Percentiles rank a stretch among this genome's conserved stretches.
Evolutionary conservation across 2,113 vertebrate genomes (phyloP).

Genomic region (Cromileptes altivelis): DNA sequence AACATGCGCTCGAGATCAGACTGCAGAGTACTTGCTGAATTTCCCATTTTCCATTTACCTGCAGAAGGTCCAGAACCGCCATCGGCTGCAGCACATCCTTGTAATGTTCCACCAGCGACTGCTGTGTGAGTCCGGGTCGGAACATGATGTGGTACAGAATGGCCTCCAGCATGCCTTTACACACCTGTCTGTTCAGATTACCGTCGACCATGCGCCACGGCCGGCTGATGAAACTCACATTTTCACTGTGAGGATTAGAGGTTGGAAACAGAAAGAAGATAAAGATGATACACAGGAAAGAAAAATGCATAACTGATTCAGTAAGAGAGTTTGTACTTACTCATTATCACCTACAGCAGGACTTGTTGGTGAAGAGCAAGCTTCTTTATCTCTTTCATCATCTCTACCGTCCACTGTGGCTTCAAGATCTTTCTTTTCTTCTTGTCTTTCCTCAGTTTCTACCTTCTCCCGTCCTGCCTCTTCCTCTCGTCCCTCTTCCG

Average conservation of each 20-base stretch:
- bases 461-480: not conserved
- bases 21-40: too few species aligned
- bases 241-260: conserved; percentile 26
- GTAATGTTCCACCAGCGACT: conserved; percentile 89
- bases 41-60: conserved; percentile 80
- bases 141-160: conserved; percentile 93
- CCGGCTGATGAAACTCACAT: conserved; percentile 88
- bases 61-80: conserved; percentile 89
- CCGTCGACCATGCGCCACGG: conserved; percentile 96
- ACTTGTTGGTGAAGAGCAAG: not conserved
- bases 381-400: not conserved
- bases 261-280: not conserved
- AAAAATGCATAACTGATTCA: not conserved
- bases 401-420: not conserved
- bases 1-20: too few species aligned
- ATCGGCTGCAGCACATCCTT: conserved; percentile 89
- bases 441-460: not conserved
- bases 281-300: not conserved
- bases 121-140: conserved; percentile 87
- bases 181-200: conserved; percentile 90
- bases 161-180: conserved; percentile 96
- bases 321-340: conserved; percentile 47
- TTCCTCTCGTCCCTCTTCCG: conserved; percentile 2
- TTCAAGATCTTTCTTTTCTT: not conserved
- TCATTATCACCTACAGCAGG: not conserved